Evolutionary conservation across 2,888 invertebrate species (phyloP), one percentile per base, ranked within the genome.

Genomic region (Antheraea assamensis): DNA sequence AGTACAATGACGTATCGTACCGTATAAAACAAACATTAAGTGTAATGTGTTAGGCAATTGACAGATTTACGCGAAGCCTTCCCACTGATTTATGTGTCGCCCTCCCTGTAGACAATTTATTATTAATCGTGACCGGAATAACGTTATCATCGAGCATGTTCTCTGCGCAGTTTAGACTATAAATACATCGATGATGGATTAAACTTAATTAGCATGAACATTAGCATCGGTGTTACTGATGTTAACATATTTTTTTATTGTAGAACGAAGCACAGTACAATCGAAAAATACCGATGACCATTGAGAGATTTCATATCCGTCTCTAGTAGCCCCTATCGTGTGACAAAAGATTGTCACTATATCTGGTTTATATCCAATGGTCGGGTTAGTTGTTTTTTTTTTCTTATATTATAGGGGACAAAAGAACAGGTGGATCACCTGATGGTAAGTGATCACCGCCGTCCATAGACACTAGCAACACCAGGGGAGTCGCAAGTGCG

Each of bases 51-150:
- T 31, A 66, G 35, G 68, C 68, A 68, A 73, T 70, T 70, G 73
- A 70, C 70, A 73, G 70, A 73, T 74, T 52, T 35, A 55, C 49
- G 66, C 55, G 66, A 52, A 68, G 68, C 68, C 73, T 68, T 73
- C 47, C 49, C 27, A 42, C 70, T 81, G 79, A 82, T 84, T 81
- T 76, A 78, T 75, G 74, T 74, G 74, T 72, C 76, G 73, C 71
- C 77, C 79, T 79, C 78, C 58, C 74, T 74, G 74, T 75, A 74
- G 72, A 78, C 79, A 78, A 83, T 85, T 83, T 82, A 85, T 84
- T 78, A 70, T 47, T 27, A 73, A 71, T 78, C 84, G 84, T 85
- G 84, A 81, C 77, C 74, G 49, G 78, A 78, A 74, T 80, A 61
- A 52, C 71, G 74, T 74, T 74, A 47, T 73, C 75, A 76, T 76